phyloP scores from a whole-genome alignment of 2,113 vertebrate species.

The Seriola quinqueradiata region DNA sequence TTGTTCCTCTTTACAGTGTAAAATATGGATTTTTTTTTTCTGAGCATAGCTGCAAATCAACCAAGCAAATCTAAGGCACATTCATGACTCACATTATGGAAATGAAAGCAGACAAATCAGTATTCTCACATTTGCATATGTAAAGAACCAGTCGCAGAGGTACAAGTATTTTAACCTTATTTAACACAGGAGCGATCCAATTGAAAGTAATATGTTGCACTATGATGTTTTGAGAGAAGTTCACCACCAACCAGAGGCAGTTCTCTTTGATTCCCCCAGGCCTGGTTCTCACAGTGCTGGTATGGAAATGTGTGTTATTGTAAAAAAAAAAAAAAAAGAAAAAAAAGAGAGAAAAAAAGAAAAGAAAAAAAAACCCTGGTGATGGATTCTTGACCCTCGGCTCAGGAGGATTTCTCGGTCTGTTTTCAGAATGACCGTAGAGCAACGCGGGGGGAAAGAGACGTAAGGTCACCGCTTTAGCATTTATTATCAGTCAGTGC shows the following conservation, averaged over 20 bases:
- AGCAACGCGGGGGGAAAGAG: slow-evolving; percentile 67
- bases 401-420: slow-evolving; percentile 68
- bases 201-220: slow-evolving; percentile 64
- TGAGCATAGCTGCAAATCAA: slow-evolving; percentile 69
- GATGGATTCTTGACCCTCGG: slow-evolving; percentile 78
- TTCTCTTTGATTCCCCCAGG: slow-evolving; percentile 30
- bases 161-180: slow-evolving; percentile 74
- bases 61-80: slow-evolving; percentile 67
- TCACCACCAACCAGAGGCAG: slow-evolving; percentile 28
- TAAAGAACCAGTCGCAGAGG: slow-evolving; percentile 59
- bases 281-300: slow-evolving; percentile 62
- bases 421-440: slow-evolving; percentile 78
- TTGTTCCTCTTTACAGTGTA: slow-evolving; percentile 57
- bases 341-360: neutral
- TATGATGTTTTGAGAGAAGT: slow-evolving; percentile 59
- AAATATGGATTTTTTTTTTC: slow-evolving; percentile 72
- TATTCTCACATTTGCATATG: slow-evolving; percentile 72
- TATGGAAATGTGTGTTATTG: slow-evolving; percentile 74
- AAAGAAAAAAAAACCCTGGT: slow-evolving; percentile 19
- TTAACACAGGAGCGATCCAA: slow-evolving; percentile 54
- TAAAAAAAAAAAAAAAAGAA: neutral
- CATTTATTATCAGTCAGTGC: slow-evolving; percentile 74
- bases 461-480: slow-evolving; percentile 70
- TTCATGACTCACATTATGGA: slow-evolving; percentile 77
- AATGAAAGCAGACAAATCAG: slow-evolving; percentile 71